Evolutionary conservation across 2,113 vertebrate genomes (phyloP).

Genomic region (Misgurnus anguillicaudatus): DNA sequence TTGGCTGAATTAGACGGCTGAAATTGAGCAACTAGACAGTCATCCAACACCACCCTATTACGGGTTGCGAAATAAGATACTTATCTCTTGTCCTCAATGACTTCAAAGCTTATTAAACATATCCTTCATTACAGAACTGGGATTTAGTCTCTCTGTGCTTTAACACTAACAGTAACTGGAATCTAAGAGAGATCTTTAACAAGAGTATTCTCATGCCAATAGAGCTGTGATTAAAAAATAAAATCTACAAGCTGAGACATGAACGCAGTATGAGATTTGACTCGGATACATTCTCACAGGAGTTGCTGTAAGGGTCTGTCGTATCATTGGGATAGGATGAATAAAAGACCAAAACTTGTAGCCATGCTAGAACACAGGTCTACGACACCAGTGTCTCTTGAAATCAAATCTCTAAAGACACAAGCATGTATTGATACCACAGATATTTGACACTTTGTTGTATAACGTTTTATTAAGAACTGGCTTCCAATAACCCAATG

Average conservation of each 20-base stretch:
- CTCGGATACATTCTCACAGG: background rate
- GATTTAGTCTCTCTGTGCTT: constrained; percentile 6
- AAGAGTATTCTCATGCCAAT: constrained; percentile 10
- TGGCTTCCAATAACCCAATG: background rate
- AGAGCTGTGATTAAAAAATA: constrained; percentile 15
- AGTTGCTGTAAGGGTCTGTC: background rate
- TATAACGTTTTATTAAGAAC: too few species aligned
- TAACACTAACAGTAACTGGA: constrained; percentile 3
- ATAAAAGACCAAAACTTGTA: background rate
- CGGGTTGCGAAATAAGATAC: constrained; percentile 60
- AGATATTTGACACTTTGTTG: background rate
- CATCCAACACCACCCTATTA: background rate
- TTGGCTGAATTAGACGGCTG: background rate
- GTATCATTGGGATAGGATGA: background rate
- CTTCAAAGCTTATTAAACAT: constrained; percentile 68
- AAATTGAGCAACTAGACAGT: constrained; percentile 12
- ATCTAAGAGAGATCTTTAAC: constrained; percentile 2
- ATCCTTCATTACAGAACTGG: constrained; percentile 44
- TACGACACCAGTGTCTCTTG: background rate
- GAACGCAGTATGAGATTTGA: background rate
- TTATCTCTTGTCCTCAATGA: constrained; percentile 66
- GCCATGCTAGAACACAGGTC: background rate
- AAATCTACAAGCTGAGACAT: constrained; percentile 9
- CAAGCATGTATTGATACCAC: background rate
- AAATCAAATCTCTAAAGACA: background rate